A percentile compares a stretch with the other conserved stretches of the same genome.
Evolutionary conservation across 2,888 invertebrate genomes (phyloP).

Genomic region (Thecophora atra): DNA sequence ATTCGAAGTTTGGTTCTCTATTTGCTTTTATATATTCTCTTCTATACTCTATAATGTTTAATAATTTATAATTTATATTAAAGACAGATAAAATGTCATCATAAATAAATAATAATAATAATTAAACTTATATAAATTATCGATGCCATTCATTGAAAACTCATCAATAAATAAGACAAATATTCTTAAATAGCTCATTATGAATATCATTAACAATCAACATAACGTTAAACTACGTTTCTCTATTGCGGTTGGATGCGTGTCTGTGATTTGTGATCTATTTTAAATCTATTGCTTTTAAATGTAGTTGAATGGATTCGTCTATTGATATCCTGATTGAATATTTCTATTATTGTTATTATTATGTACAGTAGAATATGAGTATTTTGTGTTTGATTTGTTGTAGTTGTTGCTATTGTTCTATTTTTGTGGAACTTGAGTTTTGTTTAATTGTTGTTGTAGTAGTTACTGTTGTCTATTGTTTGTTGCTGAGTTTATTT

Average conservation of each 20-base stretch:
- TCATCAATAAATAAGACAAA: constrained; percentile 22
- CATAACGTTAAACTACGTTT: constrained; percentile 7
- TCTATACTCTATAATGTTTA: neutral
- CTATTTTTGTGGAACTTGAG: constrained; percentile 30
- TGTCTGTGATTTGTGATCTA: neutral
- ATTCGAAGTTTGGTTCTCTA: neutral
- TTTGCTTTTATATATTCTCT: too few species aligned
- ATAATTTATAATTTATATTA: constrained; percentile 1
- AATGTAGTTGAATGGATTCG: constrained; percentile 15
- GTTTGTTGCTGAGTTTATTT: constrained; percentile 32
- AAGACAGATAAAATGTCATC: neutral
- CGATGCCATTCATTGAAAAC: neutral
- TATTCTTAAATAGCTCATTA: too few species aligned
- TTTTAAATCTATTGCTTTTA: constrained; percentile 17
- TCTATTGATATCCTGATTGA: constrained; percentile 10
- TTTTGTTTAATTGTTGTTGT: constrained; percentile 35
- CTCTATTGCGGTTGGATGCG: constrained; percentile 17
- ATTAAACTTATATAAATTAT: neutral
- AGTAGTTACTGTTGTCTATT: constrained; percentile 18
- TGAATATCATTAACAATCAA: constrained; percentile 31
- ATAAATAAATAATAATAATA: neutral
- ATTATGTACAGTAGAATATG: neutral
- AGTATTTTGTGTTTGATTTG: constrained; percentile 16
- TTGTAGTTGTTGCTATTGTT: constrained; percentile 21
- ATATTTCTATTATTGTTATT: constrained; percentile 5